Base-by-base conservation (phyloP, 2,888 invertebrate species). In the Cheilosia soror region DNA sequence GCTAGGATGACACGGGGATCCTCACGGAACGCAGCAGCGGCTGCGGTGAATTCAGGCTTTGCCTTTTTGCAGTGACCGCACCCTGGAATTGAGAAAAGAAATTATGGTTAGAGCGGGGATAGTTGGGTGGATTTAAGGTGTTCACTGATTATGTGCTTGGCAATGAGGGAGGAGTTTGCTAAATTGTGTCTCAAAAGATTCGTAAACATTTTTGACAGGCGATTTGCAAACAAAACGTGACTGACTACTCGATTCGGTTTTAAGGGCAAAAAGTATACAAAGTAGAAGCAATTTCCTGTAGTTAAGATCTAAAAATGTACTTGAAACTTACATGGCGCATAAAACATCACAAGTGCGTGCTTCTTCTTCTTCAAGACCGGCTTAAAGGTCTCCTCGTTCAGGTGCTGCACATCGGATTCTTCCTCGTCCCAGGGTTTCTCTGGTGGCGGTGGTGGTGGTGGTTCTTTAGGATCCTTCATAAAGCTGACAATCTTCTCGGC, bases 61-160 rank as follows among this genome's bases (percentile, higher is more conserved):
- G 97, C 95, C 89, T 94, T 95, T 90, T 97, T 97, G 90, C 97
- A 98, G 91, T 97, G 97, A 0, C 97, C 97, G 91, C 98, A 98
- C 97, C 97, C 97, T 97, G 88, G 51, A 90, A 88, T 29, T 15
- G 4, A 47, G 6, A 31, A 27, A 57, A 33, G 0, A 40, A 68
- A 40, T 37, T n/a, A 5, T 7, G 40, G 20, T 7, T 15, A 37
- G 11, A 37, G 20, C 9, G 2, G 4, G 37, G 20, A 6, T 4
- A 9, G 7, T 3, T 7, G 1, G n/a, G 2, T 13, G 13, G 2
- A 1, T 1, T 2, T 15, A 6, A 29, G 11, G 4, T 31, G 29
- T 60, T 40, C 29, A 71, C 58, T n/a, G 15, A 29, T 37, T 9
- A 11, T 5, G 20, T n/a, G 9, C 5, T 44, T 49, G 58, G 27